These are phyloP conservation scores for Alaudala cheleensis DNA, from an alignment of 2,113 vertebrate genomes.

Conservation along the genomic window DNA sequence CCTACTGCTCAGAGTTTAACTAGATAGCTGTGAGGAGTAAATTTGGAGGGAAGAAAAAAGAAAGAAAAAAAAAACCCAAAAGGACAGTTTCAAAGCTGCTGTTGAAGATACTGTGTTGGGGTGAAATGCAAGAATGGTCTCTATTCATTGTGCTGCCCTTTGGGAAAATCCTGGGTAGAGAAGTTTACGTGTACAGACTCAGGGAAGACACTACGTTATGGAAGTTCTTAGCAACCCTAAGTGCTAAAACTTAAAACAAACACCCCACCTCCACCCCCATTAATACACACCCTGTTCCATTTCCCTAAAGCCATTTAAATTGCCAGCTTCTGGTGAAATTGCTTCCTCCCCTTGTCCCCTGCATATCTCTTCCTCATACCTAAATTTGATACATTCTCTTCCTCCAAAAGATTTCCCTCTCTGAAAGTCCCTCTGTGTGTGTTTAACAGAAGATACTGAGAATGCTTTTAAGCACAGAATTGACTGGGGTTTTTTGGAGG, in stretches of 20 bases:
- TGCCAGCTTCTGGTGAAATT: background rate
- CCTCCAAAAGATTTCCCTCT: background rate
- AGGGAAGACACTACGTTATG: background rate
- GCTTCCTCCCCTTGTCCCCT: background rate
- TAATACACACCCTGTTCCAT: slow-evolving; percentile 21
- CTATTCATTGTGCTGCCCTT: background rate
- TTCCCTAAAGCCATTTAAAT: slow-evolving; percentile 25
- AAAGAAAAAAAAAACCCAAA: no score
- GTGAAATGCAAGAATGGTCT: background rate
- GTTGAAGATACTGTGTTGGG: background rate
- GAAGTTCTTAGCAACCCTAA: slow-evolving; percentile 15
- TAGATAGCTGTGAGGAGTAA: background rate
- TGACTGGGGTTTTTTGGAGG: slow-evolving; percentile 42
- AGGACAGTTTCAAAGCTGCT: background rate
- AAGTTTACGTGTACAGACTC: background rate
- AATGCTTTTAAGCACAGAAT: background rate
- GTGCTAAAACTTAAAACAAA: slow-evolving; percentile 38
- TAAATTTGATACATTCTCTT: background rate
- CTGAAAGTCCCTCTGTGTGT: background rate
- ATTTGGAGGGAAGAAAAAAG: background rate
- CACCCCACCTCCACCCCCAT: background rate
- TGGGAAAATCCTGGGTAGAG: background rate
- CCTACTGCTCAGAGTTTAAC: background rate
- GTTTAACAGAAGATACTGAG: slow-evolving; percentile 14
- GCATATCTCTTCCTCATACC: slow-evolving; percentile 46